Evolutionary conservation across 2,113 vertebrate genomes (phyloP), one percentile per base, ranked within the genome.

Genomic region (Microcebus griseorufus): DNA sequence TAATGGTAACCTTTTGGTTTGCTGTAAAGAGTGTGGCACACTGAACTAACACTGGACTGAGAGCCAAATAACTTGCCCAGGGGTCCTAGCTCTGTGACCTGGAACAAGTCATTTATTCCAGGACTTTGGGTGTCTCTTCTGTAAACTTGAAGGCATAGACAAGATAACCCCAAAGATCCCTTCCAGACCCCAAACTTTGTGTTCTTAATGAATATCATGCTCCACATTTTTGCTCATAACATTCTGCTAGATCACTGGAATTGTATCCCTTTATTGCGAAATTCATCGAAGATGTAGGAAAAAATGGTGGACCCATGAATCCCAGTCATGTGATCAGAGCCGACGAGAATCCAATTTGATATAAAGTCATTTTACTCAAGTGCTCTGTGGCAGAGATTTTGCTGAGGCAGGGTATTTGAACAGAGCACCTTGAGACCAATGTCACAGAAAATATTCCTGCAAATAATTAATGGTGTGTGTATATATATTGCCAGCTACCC

Each of bases 361-460:
- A 55, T 12, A 84, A 97, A 97, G 92, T 96, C 80, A 78, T 97
- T 96, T 93, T 51, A 92, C 65, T 95, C 84, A 65, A 96, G 60
- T 72, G 82, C 87, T 93, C 6, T 90, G 64, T 94, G 88, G 39
- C 87, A 42, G 73, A 8, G 51, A 93, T 93, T 97, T 94, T 97
- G 96, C 97, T 97, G 97, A 98, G 69, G 39, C 88, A 92, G 48
- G 39, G 5, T 76, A 37, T 97, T 93, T 97, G 94, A 93, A 65
- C 69, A 53, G 93, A 98, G 86, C 95, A 96, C 98, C 96, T 98
- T 98, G 97, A 98, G 94, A 92, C 89, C 97, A 98, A 97, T 97
- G 97, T 98, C 97, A 96, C 92, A 92, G 96, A 97, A 93, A 69
- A 84, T 98, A 89, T 96, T 97, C 34, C 83, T 62, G 86, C 14